Percentiles rank a stretch among this genome's conserved stretches.
phyloP scores from a whole-genome alignment of 2,888 invertebrate genomes.

The Lasiommata megera region DNA sequence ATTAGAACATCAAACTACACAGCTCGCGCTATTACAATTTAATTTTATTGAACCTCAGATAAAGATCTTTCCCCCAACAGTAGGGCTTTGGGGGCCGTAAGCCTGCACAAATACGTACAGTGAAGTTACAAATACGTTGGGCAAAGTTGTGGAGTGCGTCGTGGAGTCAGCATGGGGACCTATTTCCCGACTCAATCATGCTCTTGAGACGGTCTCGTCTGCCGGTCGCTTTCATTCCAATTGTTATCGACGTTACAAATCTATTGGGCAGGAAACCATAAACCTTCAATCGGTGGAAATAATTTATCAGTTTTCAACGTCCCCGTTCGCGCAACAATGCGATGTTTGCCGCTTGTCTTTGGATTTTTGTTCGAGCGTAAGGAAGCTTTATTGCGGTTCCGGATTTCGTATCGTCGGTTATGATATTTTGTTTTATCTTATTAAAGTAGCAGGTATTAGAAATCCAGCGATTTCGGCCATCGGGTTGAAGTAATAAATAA shows the following conservation, averaged over 20 bases:
- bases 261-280: slow-evolving; percentile 32
- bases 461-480: no score
- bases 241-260: slow-evolving; percentile 37
- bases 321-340: slow-evolving; percentile 19
- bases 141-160: slow-evolving; percentile 40
- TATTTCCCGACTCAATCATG: slow-evolving; percentile 73
- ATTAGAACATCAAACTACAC: neutral
- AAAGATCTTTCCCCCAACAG: slow-evolving; percentile 9
- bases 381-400: slow-evolving; percentile 7
- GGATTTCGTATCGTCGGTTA: slow-evolving; percentile 4
- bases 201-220: slow-evolving; percentile 76
- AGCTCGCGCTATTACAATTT: neutral
- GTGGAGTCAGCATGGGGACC: slow-evolving; percentile 51
- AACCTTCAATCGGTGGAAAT: slow-evolving; percentile 32
- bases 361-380: neutral
- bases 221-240: slow-evolving; percentile 34
- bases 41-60: neutral
- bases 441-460: no score
- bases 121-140: slow-evolving; percentile 34
- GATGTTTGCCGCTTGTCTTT: slow-evolving; percentile 15
- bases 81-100: slow-evolving; percentile 29
- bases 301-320: slow-evolving; percentile 31
- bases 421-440: neutral
- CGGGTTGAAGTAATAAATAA: no score
- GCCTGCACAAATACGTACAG: slow-evolving; percentile 36